phyloP scores from a whole-genome alignment of 2,888 invertebrate species.

The Lasioglossum morio region DNA sequence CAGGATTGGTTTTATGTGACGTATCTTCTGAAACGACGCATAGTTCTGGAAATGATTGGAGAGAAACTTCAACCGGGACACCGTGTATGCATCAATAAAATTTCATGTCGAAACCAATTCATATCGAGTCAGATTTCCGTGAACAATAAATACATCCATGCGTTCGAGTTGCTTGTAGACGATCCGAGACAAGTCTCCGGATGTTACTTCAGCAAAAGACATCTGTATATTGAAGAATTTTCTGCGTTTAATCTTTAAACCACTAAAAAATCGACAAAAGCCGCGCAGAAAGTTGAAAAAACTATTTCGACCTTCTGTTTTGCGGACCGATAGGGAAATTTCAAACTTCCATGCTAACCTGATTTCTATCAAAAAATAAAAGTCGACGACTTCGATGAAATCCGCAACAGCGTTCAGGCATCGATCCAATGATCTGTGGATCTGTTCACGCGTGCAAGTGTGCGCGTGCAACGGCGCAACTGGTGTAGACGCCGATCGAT shows the following conservation, averaged over 20 bases:
- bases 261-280: accelerated
- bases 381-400: background rate
- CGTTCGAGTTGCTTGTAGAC: too few species aligned
- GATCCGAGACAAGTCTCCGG: too few species aligned
- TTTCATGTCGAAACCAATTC: background rate
- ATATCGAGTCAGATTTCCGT: background rate
- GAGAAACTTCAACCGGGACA: background rate
- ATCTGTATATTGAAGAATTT: too few species aligned
- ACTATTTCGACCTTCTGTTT: background rate
- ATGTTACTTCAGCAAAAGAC: too few species aligned
- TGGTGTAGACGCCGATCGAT: slow-evolving; percentile 68
- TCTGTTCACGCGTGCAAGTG: slow-evolving; percentile 16
- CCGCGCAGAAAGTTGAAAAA: background rate
- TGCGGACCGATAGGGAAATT: too few species aligned
- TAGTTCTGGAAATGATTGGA: too few species aligned
- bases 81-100: background rate
- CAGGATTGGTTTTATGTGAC: background rate
- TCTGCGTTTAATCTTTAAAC: background rate
- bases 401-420: slow-evolving; percentile 3
- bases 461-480: slow-evolving; percentile 53
- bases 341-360: too few species aligned
- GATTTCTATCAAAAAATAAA: background rate
- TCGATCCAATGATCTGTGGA: slow-evolving; percentile 61
- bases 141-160: background rate
- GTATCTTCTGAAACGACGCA: background rate